These are phyloP conservation scores for Bradypodion pumilum DNA, from an alignment of 2,797 vertebrate genomes.

Conservation along the genomic window DNA sequence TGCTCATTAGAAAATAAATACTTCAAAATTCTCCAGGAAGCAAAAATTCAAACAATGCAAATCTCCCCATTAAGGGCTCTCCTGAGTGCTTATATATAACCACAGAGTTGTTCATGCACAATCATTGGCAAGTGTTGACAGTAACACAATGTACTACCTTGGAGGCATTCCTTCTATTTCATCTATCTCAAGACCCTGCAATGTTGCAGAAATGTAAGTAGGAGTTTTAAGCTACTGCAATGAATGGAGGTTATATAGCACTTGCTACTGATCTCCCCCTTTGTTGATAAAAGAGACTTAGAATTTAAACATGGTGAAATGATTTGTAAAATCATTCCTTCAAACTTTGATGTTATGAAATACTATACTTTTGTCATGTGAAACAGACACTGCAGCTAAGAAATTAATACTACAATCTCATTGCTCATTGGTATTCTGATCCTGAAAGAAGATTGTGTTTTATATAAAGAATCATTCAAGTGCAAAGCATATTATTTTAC, in stretches of 20 bases:
- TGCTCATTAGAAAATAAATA: conserved; percentile 46
- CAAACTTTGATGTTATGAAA: conserved; percentile 30
- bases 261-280: background rate
- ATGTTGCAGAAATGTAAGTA: background rate
- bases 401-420: conserved; percentile 37
- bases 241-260: background rate
- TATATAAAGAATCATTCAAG: conserved; percentile 8
- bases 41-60: conserved; percentile 23
- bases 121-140: conserved; percentile 34
- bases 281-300: conserved; percentile 41
- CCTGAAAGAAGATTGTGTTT: conserved; percentile 29
- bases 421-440: conserved; percentile 43
- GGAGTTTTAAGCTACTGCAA: background rate
- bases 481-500: conserved; percentile 10
- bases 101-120: conserved; percentile 19
- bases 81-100: conserved; percentile 54
- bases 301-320: conserved; percentile 34
- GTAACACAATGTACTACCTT: too few relatives aligned
- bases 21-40: background rate
- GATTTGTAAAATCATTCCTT: conserved; percentile 20
- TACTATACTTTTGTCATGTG: conserved; percentile 28
- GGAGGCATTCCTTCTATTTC: background rate
- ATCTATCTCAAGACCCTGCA: background rate
- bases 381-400: conserved; percentile 10
- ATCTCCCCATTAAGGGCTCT: conserved; percentile 37